phyloP scores from a whole-genome alignment of 92 coral and sea anemone genomes.

The Porites lobata region DNA sequence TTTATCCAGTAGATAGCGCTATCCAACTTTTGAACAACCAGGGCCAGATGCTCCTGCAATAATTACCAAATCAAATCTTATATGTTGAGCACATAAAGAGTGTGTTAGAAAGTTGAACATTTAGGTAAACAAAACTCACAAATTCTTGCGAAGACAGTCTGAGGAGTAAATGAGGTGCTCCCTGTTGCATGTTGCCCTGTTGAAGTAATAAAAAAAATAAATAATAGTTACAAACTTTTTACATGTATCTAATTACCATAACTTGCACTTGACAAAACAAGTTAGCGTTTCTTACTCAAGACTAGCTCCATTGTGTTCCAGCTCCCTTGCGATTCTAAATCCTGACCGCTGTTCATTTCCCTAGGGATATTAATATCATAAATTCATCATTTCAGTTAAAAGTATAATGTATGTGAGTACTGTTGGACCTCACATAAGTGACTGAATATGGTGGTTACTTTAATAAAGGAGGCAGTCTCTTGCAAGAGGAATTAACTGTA shows the following conservation, averaged over 20 bases:
- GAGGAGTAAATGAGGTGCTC: conserved; percentile 91
- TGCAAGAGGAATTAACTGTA: too few species aligned
- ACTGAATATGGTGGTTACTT: too few species aligned
- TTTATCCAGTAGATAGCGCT: too few species aligned
- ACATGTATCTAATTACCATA: not conserved
- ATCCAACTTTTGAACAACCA: too few species aligned
- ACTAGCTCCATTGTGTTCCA: conserved; percentile 92
- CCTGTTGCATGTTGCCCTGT: conserved; percentile 92
- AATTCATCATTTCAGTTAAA: not conserved
- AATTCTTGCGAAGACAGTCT: conserved; percentile 78
- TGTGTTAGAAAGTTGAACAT: not conserved
- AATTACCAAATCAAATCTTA: not conserved
- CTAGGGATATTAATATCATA: conserved; percentile 31
- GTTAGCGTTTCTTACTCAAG: conserved; percentile 79
- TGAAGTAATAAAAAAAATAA: not conserved
- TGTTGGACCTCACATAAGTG: too few species aligned
- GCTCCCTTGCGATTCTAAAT: conserved; percentile 90
- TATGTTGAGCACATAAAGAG: too few species aligned
- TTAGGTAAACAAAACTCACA: conserved; percentile 68
- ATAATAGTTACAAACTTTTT: too few species aligned
- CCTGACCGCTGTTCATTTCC: conserved; percentile 93
- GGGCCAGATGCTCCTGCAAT: too few species aligned
- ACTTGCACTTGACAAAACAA: not conserved
- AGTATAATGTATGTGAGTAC: too few species aligned
- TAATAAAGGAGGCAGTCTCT: too few species aligned